These are phyloP conservation scores for Aviceda subcristata DNA, from an alignment of 2,113 vertebrate genomes.

Conservation along the genomic window DNA sequence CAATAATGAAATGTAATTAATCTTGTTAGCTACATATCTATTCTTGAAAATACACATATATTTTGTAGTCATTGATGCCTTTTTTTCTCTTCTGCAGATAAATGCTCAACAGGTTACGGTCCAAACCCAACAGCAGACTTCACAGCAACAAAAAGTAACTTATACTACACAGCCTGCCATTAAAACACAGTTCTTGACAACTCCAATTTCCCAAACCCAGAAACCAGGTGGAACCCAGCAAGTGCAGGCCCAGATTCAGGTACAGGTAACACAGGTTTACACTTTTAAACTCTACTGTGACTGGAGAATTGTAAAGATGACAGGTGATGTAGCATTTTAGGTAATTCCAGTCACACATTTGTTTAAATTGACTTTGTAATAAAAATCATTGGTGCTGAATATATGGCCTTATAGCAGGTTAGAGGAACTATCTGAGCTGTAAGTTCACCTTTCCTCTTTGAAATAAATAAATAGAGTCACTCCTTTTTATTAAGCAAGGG, in stretches of 20 bases:
- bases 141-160: conserved; percentile 90
- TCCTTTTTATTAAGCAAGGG: not conserved
- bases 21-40: not conserved
- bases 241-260: conserved; percentile 88
- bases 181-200: conserved; percentile 91
- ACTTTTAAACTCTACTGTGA: not conserved
- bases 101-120: conserved; percentile 83
- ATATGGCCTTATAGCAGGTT: not conserved
- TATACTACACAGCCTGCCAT: conserved; percentile 87
- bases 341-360: not conserved
- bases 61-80: not conserved
- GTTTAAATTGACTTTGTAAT: not conserved
- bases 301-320: not conserved
- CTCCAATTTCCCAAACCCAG: conserved; percentile 85
- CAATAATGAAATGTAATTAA: not conserved
- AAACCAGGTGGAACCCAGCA: conserved; percentile 87
- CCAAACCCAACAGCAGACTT: conserved; percentile 80
- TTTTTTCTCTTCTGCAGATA: conserved; percentile 53
- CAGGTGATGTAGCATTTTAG: not conserved
- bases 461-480: not conserved
- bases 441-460: not conserved
- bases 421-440: not conserved
- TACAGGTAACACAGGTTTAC: conserved; percentile 43
- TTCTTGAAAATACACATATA: not conserved
- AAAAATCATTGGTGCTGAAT: not conserved